Conservation (phyloP, 2,888 invertebrate genomes). For the Steinernema hermaphroditum region DNA sequence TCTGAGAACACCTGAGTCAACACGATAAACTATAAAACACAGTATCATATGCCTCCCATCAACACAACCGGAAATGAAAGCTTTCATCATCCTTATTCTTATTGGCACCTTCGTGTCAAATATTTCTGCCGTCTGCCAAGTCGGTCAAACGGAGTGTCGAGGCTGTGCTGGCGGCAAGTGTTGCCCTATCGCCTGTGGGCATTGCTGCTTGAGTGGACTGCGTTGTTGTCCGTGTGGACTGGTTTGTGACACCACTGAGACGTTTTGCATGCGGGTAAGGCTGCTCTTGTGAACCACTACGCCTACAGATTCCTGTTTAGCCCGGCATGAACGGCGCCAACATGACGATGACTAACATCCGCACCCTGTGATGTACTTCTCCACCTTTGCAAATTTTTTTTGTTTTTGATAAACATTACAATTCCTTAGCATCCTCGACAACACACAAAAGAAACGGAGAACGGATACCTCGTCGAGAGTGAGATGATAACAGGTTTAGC, state of each 20-base stretch:
- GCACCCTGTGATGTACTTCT: background rate
- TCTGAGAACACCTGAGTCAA: slow-evolving; percentile 14
- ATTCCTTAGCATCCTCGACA: background rate
- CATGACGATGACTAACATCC: background rate
- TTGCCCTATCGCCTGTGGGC: background rate
- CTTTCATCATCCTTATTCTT: background rate
- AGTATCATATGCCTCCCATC: background rate
- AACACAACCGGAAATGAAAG: background rate
- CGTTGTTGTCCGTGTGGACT: background rate
- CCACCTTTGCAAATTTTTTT: slow-evolving; percentile 11
- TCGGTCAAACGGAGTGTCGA: background rate
- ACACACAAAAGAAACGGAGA: background rate
- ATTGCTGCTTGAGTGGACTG: slow-evolving; percentile 15
- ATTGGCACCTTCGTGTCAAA: background rate
- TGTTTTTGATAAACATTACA: slow-evolving; percentile 27
- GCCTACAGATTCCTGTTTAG: background rate
- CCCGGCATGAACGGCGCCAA: slow-evolving; percentile 2
- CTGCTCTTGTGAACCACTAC: background rate
- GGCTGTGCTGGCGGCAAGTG: slow-evolving; percentile 15
- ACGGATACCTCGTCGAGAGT: slow-evolving; percentile 23
- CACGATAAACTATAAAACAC: background rate
- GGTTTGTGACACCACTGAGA: slow-evolving; percentile 1
- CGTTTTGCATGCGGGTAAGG: background rate
- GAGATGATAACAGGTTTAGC: slow-evolving; percentile 18
- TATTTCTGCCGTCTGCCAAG: background rate